phyloP scores from a whole-genome alignment of 2,113 vertebrate species.

The Stigmatopora nigra region DNA sequence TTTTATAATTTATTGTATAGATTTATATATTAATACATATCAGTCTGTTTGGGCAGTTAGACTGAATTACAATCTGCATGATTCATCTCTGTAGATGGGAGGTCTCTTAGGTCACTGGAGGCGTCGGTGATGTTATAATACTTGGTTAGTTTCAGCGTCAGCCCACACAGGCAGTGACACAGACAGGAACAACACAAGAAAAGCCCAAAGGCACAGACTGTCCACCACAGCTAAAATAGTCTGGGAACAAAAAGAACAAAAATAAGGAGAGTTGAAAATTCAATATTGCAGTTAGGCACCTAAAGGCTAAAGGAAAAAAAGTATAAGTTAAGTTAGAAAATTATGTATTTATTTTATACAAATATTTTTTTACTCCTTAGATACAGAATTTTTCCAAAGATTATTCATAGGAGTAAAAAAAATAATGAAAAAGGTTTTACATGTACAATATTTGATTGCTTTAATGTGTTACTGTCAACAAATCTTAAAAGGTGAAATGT shows the following conservation, averaged over 20 bases:
- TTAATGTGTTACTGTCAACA: too few species aligned
- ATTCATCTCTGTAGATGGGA: constrained; percentile 61
- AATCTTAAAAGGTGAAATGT: background rate
- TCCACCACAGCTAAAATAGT: constrained; percentile 24
- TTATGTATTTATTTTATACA: background rate
- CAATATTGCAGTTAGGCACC: constrained; percentile 4
- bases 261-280: background rate
- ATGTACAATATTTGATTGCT: too few species aligned
- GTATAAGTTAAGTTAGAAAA: background rate
- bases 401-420: too few species aligned
- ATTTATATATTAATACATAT: too few species aligned
- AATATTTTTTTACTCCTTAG: background rate
- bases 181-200: constrained; percentile 39
- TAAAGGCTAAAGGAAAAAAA: background rate
- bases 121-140: constrained; percentile 53
- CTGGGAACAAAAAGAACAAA: constrained; percentile 11
- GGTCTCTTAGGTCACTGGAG: constrained; percentile 59
- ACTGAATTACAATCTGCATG: constrained; percentile 54
- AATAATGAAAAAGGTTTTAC: too few species aligned
- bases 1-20: too few species aligned
- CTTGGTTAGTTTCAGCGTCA: constrained; percentile 36
- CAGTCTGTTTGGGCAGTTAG: constrained; percentile 20
- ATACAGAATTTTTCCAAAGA: background rate
- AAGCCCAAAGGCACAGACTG: constrained; percentile 38
- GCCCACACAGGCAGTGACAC: constrained; percentile 55